phyloP scores from a whole-genome alignment of 2,797 vertebrate species.

The Amphiprion clarkii region DNA sequence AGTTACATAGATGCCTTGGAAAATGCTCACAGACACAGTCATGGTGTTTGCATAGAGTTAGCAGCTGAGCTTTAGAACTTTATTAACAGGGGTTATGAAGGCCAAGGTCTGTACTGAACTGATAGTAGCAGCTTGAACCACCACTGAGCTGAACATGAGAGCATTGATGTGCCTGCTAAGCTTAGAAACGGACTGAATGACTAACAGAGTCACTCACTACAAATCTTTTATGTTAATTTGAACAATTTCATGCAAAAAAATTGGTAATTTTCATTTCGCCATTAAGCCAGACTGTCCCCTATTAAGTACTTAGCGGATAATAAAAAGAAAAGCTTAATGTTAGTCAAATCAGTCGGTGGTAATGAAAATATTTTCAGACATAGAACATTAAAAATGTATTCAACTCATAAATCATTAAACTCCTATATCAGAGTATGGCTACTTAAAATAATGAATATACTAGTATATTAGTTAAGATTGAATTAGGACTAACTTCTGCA shows the following conservation, averaged over 20 bases:
- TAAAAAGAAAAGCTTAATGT: not conserved
- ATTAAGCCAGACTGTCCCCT: not conserved
- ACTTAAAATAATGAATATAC: not conserved
- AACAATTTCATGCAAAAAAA: not conserved
- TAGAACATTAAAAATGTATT: not conserved
- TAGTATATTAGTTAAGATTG: not conserved
- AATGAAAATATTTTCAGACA: not conserved
- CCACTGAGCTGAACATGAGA: too few species aligned
- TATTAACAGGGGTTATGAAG: too few species aligned
- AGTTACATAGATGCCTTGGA: too few species aligned
- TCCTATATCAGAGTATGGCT: not conserved
- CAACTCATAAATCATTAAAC: not conserved
- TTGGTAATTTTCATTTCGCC: not conserved
- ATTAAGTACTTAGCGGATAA: not conserved
- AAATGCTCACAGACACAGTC: too few species aligned
- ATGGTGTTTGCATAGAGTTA: too few species aligned
- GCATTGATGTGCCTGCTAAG: too few species aligned
- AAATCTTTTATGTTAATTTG: not conserved
- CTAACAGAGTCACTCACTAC: not conserved
- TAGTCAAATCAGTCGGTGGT: not conserved
- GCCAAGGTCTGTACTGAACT: too few species aligned
- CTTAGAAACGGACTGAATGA: not conserved
- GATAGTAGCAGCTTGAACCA: too few species aligned
- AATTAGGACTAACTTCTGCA: not conserved
- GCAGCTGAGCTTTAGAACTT: too few species aligned